phyloP scores from a whole-genome alignment of 2,888 invertebrate genomes.

The Epistrophe grossulariae region DNA sequence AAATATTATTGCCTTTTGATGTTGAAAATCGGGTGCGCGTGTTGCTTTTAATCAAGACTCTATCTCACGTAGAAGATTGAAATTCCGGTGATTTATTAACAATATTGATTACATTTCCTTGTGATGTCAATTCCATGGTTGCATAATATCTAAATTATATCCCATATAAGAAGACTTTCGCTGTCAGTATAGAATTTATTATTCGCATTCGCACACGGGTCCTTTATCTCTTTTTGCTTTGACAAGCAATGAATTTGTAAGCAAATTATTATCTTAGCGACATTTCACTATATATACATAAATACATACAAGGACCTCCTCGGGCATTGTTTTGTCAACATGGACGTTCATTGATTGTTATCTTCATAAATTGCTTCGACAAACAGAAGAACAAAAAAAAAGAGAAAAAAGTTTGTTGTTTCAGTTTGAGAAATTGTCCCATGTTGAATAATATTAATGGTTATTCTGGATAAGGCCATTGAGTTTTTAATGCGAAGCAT shows the following conservation, averaged over 20 bases:
- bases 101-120: slow-evolving; percentile 28
- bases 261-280: slow-evolving; percentile 30
- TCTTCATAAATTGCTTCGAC: slow-evolving; percentile 10
- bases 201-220: slow-evolving; percentile 1
- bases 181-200: slow-evolving; percentile 16
- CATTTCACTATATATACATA: background rate
- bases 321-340: slow-evolving; percentile 21
- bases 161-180: background rate
- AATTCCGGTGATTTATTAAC: slow-evolving; percentile 27
- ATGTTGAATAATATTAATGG: slow-evolving; percentile 15
- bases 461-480: background rate
- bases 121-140: slow-evolving; percentile 10
- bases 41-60: slow-evolving; percentile 17
- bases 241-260: slow-evolving; percentile 34
- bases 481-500: background rate
- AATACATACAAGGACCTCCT: background rate
- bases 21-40: background rate
- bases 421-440: background rate
- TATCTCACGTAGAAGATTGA: slow-evolving; percentile 31
- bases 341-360: slow-evolving; percentile 15
- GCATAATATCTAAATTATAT: slow-evolving; percentile 29
- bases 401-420: background rate
- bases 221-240: slow-evolving; percentile 19
- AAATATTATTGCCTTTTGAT: background rate
- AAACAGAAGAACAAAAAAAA: background rate